Percentiles rank a stretch among this genome's conserved stretches.
phyloP scores from a whole-genome alignment of 2,113 vertebrate species.

The Eulemur rufifrons region DNA sequence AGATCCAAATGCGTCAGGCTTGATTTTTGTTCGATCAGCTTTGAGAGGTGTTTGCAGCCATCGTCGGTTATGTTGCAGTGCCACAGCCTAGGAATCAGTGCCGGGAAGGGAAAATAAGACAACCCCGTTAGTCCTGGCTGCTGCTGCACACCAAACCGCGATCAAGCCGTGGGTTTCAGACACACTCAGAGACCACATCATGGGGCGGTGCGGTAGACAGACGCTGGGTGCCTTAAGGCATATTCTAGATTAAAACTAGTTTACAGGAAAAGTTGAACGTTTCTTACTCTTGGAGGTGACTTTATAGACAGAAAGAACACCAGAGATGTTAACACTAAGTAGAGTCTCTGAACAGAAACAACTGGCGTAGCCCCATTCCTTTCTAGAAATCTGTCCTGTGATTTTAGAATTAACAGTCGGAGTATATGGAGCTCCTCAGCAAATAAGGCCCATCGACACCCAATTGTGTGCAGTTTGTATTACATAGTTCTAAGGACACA shows the following conservation, averaged over 20 bases:
- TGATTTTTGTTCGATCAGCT: neutral
- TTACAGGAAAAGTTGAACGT: neutral
- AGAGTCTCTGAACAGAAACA: neutral
- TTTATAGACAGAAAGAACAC: fast-evolving
- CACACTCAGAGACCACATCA: neutral
- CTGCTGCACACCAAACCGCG: fast-evolving
- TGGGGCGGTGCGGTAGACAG: neutral
- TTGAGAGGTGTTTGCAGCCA: neutral
- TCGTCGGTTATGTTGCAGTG: neutral
- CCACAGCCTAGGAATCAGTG: constrained; percentile 15
- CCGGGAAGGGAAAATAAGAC: neutral
- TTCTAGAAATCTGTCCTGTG: neutral
- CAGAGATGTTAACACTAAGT: neutral
- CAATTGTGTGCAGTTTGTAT: neutral
- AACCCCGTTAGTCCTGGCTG: too few relatives aligned
- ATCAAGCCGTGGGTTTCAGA: neutral
- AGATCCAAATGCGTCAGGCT: neutral
- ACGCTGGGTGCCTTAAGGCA: neutral
- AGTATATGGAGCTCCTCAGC: neutral
- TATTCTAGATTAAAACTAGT: neutral
- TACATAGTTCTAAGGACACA: neutral
- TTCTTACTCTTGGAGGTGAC: neutral
- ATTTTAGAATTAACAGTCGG: neutral
- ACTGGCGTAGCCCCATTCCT: neutral
- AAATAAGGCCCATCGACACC: neutral